These are phyloP conservation scores for Ahaetulla prasina DNA, from an alignment of 2,113 vertebrate species.

Conservation along the genomic window DNA sequence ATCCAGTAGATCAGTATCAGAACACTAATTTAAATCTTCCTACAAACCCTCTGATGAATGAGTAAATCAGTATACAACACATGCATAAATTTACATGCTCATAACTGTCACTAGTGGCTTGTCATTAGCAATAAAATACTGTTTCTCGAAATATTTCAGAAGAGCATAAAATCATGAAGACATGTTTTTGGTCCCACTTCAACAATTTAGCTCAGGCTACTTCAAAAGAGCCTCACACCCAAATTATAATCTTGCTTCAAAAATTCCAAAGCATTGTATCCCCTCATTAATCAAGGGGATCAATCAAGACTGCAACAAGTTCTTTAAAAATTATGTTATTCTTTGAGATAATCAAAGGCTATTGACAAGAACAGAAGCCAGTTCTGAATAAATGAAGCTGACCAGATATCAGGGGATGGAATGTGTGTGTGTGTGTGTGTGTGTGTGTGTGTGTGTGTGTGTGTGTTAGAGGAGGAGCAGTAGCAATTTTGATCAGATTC, in stretches of 20 bases:
- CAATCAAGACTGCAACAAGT: neutral
- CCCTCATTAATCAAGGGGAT: neutral
- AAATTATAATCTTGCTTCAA: neutral
- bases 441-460: neutral
- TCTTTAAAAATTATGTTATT: neutral
- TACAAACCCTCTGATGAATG: conserved; percentile 9
- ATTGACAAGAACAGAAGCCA: neutral
- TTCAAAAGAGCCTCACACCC: neutral
- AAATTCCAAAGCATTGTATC: neutral
- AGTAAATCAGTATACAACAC: neutral
- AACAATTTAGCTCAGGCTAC: neutral
- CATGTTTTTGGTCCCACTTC: neutral
- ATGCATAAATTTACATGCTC: neutral
- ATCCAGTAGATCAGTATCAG: neutral
- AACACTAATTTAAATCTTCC: conserved; percentile 8
- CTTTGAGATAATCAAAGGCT: neutral
- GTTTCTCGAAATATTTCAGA: neutral
- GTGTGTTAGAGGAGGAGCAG: neutral
- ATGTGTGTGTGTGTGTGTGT: neutral
- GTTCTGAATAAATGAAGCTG: neutral
- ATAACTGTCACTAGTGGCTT: neutral
- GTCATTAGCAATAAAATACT: neutral
- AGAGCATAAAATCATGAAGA: neutral
- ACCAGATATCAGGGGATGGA: neutral
- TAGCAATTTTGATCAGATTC: neutral